Percentiles rank a stretch among this genome's conserved stretches.
Conservation (phyloP, 1,140 invertebrate species). For the Brachionus koreanus region DNA sequence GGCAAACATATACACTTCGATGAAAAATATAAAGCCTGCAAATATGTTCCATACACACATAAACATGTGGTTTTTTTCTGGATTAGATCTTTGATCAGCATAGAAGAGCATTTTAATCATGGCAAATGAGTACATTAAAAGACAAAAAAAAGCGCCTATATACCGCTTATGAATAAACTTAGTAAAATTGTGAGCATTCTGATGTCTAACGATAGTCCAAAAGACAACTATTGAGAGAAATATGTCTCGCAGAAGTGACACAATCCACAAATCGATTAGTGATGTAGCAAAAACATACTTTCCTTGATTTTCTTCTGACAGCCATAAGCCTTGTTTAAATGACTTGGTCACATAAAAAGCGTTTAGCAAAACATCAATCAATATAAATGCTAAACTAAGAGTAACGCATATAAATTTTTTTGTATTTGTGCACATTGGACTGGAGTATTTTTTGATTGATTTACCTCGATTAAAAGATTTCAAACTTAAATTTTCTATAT, state of each 20-base stretch:
- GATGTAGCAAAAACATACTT: neutral
- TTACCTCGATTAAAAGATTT: neutral
- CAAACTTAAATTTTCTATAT: conserved; percentile 14
- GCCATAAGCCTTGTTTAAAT: neutral
- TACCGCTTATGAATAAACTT: conserved; percentile 24
- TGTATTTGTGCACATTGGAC: conserved; percentile 3
- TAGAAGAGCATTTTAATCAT: conserved; percentile 42
- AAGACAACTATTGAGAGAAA: neutral
- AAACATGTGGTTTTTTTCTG: neutral
- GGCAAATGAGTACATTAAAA: conserved; percentile 31
- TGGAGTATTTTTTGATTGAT: neutral
- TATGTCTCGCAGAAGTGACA: neutral
- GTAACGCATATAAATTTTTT: conserved; percentile 6
- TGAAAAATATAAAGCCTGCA: conserved; percentile 27
- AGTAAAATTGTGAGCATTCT: neutral
- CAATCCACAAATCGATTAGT: conserved; percentile 8
- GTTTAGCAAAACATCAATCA: neutral
- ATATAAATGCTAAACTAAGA: neutral
- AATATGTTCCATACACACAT: conserved; percentile 37
- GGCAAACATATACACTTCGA: conserved; percentile 8
- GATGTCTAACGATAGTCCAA: neutral
- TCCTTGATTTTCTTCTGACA: neutral
- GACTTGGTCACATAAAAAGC: conserved; percentile 1
- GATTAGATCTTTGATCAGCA: neutral
- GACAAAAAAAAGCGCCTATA: neutral